Evolutionary conservation across 2,113 vertebrate genomes (phyloP), one percentile per base, ranked within the genome.

Genomic region (Amia ocellicauda): DNA sequence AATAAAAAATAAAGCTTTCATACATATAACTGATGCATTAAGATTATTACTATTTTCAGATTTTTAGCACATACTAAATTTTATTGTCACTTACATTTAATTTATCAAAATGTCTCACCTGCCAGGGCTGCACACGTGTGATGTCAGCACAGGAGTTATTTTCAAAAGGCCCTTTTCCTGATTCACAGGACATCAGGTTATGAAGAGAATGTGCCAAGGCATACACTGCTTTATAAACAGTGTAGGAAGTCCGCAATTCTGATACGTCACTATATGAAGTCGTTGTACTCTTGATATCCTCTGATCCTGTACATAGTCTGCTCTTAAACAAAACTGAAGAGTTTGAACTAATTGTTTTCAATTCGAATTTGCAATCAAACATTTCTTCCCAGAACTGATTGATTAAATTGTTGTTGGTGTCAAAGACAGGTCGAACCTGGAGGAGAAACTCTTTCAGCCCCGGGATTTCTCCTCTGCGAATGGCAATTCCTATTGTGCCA

Each of bases 201-300:
- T 58, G 56, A 7, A 58, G 31, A 7, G 56, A 20, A 36, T 58
- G 56, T 36, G 56, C 56, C 28, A 58, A 31, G 31, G 56, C 56
- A 19, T 58, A 58, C 27, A 58, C 56, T 58, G 56, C 56, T 58
- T 58, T 58, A 58, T 58, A 58, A 7, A 58, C 56, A 40, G 31
- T 58, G 31, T 58, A 58, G 45, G 60, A 47, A 49, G 14, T 22
- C 31, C 41, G n/a, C 10, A 19, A 17, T 42, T 28, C 26, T 28
- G 58, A 60, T 8, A 60, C 58, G 41, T 60, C 58, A 42, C n/a
- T 60, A 41, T 42, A 60, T 7, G n/a, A n/a, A 17, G 17, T 45
- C 13, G 40, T 41, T 13, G 20, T 54, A 27, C 20, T 36, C 7
- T 45, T 23, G 3, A 62, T 7, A 2, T 41, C 17, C 42, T 57